Percentiles rank a stretch among this genome's conserved stretches.
These are phyloP conservation scores for Eilema griseolum DNA, from an alignment of 2,888 invertebrate genomes.

Conservation along the genomic window DNA sequence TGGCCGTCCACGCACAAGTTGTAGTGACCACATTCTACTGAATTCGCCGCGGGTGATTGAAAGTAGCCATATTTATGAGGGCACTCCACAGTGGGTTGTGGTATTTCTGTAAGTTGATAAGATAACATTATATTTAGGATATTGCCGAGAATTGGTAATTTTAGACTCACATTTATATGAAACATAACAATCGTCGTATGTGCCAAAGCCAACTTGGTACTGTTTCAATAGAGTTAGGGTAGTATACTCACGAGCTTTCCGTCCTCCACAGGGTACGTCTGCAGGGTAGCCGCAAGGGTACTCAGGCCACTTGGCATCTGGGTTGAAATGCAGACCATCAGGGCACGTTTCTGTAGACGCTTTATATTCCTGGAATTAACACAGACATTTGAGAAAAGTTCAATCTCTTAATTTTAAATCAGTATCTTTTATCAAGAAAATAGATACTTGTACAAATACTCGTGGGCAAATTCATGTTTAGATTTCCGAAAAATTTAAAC, in stretches of 20 bases:
- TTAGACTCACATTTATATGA: too few relatives aligned
- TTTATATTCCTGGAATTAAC: conserved; percentile 81
- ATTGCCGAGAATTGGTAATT: neutral
- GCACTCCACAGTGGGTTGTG: conserved; percentile 90
- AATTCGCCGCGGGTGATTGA: conserved; percentile 64
- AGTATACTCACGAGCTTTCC: conserved; percentile 84
- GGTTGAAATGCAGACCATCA: conserved; percentile 92
- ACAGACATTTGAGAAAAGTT: neutral
- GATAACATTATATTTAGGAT: neutral
- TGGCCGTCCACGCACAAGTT: conserved; percentile 92
- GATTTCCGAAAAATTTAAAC: too few relatives aligned
- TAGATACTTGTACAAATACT: too few relatives aligned
- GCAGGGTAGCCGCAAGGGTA: conserved; percentile 94
- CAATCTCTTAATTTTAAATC: too few relatives aligned
- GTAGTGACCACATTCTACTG: conserved; percentile 90
- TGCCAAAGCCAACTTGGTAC: too few relatives aligned
- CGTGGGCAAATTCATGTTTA: too few relatives aligned
- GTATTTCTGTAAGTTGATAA: conserved; percentile 83
- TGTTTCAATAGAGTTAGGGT: neutral
- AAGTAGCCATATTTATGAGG: conserved; percentile 94
- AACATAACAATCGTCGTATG: too few relatives aligned
- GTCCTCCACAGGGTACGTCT: conserved; percentile 89
- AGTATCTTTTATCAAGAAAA: neutral
- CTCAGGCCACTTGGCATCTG: conserved; percentile 86
- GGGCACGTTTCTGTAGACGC: conserved; percentile 90